Percentiles rank a stretch among this genome's conserved stretches.
Evolutionary conservation across 2,797 vertebrate species (phyloP).

Genomic region (Leptatherina wallacei): DNA sequence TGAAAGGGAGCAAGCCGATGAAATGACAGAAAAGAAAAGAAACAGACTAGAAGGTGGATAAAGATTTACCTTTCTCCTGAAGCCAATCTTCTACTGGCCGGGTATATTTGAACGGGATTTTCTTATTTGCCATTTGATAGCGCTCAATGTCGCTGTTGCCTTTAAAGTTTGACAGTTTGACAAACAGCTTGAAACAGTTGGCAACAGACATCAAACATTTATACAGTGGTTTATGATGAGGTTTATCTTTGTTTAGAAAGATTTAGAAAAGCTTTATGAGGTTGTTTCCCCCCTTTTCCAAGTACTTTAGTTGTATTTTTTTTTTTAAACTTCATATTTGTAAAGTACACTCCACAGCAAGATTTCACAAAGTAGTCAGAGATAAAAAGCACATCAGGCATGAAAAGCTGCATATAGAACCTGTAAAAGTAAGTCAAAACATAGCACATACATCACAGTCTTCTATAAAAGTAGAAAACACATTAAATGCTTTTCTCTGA

Average conservation of each 20-base stretch:
- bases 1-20: conserved; percentile 80
- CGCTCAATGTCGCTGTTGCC: conserved; percentile 99
- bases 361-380: conserved; percentile 38
- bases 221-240: conserved; percentile 81
- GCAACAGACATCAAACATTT: conserved; percentile 86
- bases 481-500: conserved; percentile 32
- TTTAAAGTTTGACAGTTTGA: conserved; percentile 97
- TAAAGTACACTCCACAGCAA: conserved; percentile 63
- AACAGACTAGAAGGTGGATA: conserved; percentile 88
- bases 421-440: conserved; percentile 53
- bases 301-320: conserved; percentile 63
- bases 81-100: conserved; percentile 98
- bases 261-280: conserved; percentile 80
- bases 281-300: conserved; percentile 38
- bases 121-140: conserved; percentile 99
- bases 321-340: conserved; percentile 60
- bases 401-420: conserved; percentile 35
- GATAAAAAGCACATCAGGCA: conserved; percentile 41
- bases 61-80: conserved; percentile 99
- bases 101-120: conserved; percentile 99
- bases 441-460: conserved; percentile 50
- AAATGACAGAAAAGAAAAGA: conserved; percentile 77
- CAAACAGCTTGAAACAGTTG: conserved; percentile 95
- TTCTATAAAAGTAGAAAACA: conserved; percentile 25
- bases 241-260: conserved; percentile 83